Base-by-base conservation (phyloP, 2,888 invertebrate species). In the Dicyrtomina minuta region DNA sequence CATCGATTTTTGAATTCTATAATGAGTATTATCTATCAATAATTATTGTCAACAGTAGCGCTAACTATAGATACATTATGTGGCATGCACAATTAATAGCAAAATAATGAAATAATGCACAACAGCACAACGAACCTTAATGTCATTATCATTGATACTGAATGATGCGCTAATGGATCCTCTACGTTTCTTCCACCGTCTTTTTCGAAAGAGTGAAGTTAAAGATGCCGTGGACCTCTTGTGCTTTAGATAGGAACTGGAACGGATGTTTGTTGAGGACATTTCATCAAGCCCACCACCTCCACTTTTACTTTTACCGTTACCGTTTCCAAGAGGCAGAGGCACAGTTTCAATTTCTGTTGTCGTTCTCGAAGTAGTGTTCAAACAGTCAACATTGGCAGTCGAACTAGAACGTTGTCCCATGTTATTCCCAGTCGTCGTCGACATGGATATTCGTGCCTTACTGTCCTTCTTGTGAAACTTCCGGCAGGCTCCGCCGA, bases 151-250 rank as follows among this genome's bases (percentile, higher is more conserved):
- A 56, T 82, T 80, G 46, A 84, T 79, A 66, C 83, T 83, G 79
- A 85, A 85, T 8, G 85, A 83, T 61, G 85, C 85, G 79, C 85
- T 85, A 71, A 85, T 79, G 53, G 82, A 80, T 27, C 80, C 80
- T 72, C 82, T 82, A 56, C 80, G 79, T 56, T 81, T 81, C 39
- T 79, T 79, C 69, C 82, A 81, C 74, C 81, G 80, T 70, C 81
- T 72, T 59, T 74, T 77, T 41, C 74, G 65, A 58, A 78, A 77
- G 22, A 76, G 68, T 46, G 71, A 64, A 27, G 73, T 74, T 12
- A 78, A 53, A 15, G 75, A 75, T 3, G 73, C 70, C 0, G 75
- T 78, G 13, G 75, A 76, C 70, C 72, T 72, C 70, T 74, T 71
- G 55, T 75, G 73, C 22, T 62, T 70, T 12, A 71, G 55, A 58